A percentile compares a stretch with the other conserved stretches of the same genome.
Conservation (phyloP, 2,113 vertebrate species). For the Nestor notabilis region DNA sequence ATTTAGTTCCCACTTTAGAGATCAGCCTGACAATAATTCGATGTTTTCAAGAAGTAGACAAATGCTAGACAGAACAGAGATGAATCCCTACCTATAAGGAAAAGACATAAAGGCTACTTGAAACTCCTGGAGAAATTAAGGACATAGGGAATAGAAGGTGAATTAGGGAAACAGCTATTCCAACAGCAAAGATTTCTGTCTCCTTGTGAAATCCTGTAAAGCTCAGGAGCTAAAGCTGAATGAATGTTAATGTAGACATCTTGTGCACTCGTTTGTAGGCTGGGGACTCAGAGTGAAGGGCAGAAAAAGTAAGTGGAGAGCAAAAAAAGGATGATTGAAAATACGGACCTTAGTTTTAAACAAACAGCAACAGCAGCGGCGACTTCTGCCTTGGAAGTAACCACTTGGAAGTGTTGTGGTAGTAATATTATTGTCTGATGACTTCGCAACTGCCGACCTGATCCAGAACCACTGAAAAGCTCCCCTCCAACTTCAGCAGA, state of each 20-base stretch:
- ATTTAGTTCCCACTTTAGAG: conserved; percentile 2
- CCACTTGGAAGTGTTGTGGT: background rate
- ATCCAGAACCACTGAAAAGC: background rate
- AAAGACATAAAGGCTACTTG: conserved; percentile 42
- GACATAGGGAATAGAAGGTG: background rate
- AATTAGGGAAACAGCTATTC: background rate
- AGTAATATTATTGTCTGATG: background rate
- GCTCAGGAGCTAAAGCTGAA: background rate
- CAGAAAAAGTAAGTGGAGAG: background rate
- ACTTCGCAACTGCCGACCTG: background rate
- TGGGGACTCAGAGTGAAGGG: background rate
- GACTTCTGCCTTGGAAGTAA: background rate
- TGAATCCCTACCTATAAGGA: conserved; percentile 5
- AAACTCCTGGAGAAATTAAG: conserved; percentile 53
- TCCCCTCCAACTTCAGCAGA: background rate
- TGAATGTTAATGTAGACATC: background rate
- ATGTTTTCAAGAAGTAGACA: conserved; percentile 50
- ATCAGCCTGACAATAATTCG: conserved; percentile 17
- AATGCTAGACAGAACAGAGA: background rate
- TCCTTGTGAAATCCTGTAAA: background rate
- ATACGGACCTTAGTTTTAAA: background rate
- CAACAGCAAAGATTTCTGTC: background rate
- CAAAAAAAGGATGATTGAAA: background rate
- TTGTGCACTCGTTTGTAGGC: background rate
- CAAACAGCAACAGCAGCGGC: background rate